These are phyloP conservation scores for Steinernema feltiae DNA, from an alignment of 1,140 invertebrate species.

Conservation along the genomic window DNA sequence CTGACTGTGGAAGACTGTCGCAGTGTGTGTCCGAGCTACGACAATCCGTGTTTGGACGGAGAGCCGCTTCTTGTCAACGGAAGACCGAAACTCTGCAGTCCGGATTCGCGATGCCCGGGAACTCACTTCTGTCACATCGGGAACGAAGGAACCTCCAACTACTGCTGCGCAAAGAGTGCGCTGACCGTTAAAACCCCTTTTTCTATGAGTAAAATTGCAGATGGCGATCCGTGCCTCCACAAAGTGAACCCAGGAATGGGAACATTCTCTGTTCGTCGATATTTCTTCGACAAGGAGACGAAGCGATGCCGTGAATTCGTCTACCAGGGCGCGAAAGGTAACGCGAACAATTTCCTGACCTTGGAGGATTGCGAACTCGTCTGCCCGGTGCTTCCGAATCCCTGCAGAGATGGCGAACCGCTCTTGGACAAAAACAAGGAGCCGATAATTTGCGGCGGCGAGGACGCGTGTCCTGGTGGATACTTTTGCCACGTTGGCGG, in stretches of 20 bases:
- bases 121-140: constrained; percentile 42
- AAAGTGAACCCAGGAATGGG: constrained; percentile 41
- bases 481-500: constrained; percentile 54
- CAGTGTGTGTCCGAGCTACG: constrained; percentile 48
- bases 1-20: constrained; percentile 40
- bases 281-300: constrained; percentile 48
- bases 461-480: constrained; percentile 35
- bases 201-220: constrained; percentile 12
- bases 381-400: constrained; percentile 50
- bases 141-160: constrained; percentile 21
- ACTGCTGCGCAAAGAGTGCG: constrained; percentile 41
- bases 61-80: constrained; percentile 30
- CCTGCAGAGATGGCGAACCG: constrained; percentile 47
- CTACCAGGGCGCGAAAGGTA: constrained; percentile 49
- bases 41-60: constrained; percentile 36
- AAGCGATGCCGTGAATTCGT: constrained; percentile 46
- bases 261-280: constrained; percentile 41
- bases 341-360: constrained; percentile 55
- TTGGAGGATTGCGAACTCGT: constrained; percentile 51
- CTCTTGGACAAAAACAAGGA: constrained; percentile 46
- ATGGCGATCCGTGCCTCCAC: constrained; percentile 49
- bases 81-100: constrained; percentile 36
- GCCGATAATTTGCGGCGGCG: constrained; percentile 52
- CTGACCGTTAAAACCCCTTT: background rate
- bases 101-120: constrained; percentile 33